Conservation (phyloP, 2,888 invertebrate species). For the Nematopogon swammerdamellus region DNA sequence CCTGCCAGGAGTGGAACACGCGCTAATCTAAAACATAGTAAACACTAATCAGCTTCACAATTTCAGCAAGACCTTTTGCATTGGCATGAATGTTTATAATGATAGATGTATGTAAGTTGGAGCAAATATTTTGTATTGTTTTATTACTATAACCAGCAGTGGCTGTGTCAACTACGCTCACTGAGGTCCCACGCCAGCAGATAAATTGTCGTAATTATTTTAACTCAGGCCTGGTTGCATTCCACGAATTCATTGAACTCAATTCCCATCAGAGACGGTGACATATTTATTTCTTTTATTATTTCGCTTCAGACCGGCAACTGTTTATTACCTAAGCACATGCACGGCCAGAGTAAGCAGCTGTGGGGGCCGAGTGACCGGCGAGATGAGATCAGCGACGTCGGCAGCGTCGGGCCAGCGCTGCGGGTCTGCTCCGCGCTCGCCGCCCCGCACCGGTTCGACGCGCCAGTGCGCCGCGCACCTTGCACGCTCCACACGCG, state of each 20-base stretch:
- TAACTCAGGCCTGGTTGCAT: no score
- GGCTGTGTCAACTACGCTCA: no score
- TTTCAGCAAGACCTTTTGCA: no score
- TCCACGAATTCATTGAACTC: no score
- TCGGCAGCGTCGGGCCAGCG: constrained; percentile 62
- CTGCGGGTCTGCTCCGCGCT: constrained; percentile 64
- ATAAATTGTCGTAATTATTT: no score
- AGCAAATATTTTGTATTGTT: no score
- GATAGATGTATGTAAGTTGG: no score
- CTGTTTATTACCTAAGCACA: constrained; percentile 39
- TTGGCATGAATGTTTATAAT: no score
- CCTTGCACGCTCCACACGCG: constrained; percentile 70
- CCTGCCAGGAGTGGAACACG: constrained; percentile 18
- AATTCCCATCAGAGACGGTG: no score
- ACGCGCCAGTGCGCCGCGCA: constrained; percentile 71
- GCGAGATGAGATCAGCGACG: constrained; percentile 67
- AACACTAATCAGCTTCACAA: background rate
- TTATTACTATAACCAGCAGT: no score
- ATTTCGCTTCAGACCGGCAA: constrained; percentile 10
- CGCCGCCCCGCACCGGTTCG: constrained; percentile 61
- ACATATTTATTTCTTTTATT: no score
- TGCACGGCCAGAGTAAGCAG: constrained; percentile 59
- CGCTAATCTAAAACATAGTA: background rate
- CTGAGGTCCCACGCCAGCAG: constrained; percentile 12
- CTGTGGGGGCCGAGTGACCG: constrained; percentile 55